Evolutionary conservation across 1,140 invertebrate species (phyloP), one percentile per base, ranked within the genome.

Genomic region (Neelides sp.): DNA sequence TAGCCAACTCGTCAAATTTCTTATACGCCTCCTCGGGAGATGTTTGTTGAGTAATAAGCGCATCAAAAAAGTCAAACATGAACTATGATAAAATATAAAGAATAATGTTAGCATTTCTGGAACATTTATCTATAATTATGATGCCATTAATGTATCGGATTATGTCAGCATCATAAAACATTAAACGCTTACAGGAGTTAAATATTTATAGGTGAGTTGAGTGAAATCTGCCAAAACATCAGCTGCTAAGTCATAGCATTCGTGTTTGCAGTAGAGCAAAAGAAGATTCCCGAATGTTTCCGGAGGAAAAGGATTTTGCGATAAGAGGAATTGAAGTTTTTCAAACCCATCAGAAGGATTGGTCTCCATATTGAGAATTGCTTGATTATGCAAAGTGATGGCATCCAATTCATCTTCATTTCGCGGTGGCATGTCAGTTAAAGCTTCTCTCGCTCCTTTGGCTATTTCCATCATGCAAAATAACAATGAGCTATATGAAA

Each of bases 191-290:
- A 89, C 85, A 34, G 88, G 84, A 17, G 85, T 87, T 22, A 99
- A 69, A 69, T 92, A 95, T 70, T 95, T 96, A 66, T 92, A 94
- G 2, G 93, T 96, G 30, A 98, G 76, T 69, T 98, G 86, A 27
- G 90, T 85, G 72, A 98, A 95, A 73, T 98, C 94, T 15, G 95
- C 95, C 48, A 99, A 69, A 44, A 98, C 86, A 74, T 98, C 95
- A 3, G 95, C 95, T 12, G 95, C 95, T 35, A 98, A 71, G 69
- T 98, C 94, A 67, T 86, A 97, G 64, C 95, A 93, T 69, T 96
- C 92, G 71, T 95, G 92, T 71, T 95, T 95, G 64, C 88, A 94
- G 66, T 97, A 98, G 0, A 97, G 73, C 1, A 98, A 71, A 13
- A 98, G 70, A 12, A 99, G 73, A 72, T 98, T 99, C 1, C 90